phyloP scores from a whole-genome alignment of 2,113 vertebrate genomes.

The Amia ocellicauda region DNA sequence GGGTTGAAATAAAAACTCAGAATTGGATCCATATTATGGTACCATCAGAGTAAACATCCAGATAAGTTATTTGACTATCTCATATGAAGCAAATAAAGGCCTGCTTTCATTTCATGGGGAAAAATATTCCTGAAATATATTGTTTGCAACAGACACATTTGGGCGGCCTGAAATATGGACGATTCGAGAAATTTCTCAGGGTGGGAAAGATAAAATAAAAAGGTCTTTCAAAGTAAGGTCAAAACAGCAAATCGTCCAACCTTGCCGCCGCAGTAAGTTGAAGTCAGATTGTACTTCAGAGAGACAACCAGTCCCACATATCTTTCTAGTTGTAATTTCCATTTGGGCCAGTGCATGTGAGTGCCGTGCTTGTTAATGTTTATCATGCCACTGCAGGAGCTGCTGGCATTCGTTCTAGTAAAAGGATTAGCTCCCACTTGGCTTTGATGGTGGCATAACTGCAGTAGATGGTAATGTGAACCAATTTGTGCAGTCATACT shows the following conservation, averaged over 20 bases:
- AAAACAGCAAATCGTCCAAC: background rate
- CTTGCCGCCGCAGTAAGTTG: background rate
- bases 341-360: background rate
- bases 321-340: background rate
- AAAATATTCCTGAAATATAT: background rate
- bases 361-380: background rate
- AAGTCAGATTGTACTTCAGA: background rate
- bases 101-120: background rate
- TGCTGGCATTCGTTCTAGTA: conserved; percentile 7
- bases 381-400: conserved; percentile 5
- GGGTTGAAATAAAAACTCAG: no score
- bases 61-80: no score
- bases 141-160: no score
- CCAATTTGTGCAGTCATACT: no score
- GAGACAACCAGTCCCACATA: background rate
- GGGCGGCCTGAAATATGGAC: no score
- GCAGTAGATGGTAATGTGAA: background rate
- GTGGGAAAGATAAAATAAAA: background rate
- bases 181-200: no score
- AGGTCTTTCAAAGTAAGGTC: background rate
- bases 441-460: background rate
- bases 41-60: no score
- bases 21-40: no score
- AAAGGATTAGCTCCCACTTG: conserved; percentile 2
- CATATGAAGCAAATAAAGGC: background rate